A percentile compares a stretch with the other conserved stretches of the same genome.
Conservation (phyloP, 2,888 invertebrate genomes). For the Megalurothrips usitatus region DNA sequence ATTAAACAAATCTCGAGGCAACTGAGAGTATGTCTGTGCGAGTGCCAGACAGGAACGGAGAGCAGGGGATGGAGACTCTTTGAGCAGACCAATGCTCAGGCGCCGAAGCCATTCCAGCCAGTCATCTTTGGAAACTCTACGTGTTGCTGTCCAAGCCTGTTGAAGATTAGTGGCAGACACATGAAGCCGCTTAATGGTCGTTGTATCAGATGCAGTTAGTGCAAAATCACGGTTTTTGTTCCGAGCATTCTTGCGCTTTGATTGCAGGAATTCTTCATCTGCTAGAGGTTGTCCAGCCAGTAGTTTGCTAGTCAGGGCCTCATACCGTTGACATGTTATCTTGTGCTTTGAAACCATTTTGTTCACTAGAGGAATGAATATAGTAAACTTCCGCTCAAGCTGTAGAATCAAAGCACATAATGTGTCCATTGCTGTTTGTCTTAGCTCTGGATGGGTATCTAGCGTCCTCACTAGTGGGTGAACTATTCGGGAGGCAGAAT, state of each 20-base stretch:
- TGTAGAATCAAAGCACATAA: constrained; percentile 82
- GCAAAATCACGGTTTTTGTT: constrained; percentile 67
- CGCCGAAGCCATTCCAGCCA: constrained; percentile 97
- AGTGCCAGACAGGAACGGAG: constrained; percentile 86
- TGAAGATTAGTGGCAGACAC: constrained; percentile 81
- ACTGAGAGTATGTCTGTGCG: constrained; percentile 89
- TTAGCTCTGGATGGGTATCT: constrained; percentile 71
- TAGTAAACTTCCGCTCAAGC: constrained; percentile 82
- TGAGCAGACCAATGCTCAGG: constrained; percentile 86
- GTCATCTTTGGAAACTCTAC: constrained; percentile 93
- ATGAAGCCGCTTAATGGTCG: constrained; percentile 68
- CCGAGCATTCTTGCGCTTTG: constrained; percentile 58
- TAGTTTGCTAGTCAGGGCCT: constrained; percentile 68
- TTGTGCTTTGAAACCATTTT: constrained; percentile 75
- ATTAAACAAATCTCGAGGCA: constrained; percentile 95
- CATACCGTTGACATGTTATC: constrained; percentile 72
- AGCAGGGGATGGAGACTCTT: constrained; percentile 93
- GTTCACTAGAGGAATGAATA: constrained; percentile 88
- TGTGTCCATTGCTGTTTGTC: constrained; percentile 83
- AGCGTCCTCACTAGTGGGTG: constrained; percentile 81
- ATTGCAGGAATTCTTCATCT: constrained; percentile 68
- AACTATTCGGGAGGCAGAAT: constrained; percentile 87
- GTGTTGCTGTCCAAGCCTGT: constrained; percentile 85
- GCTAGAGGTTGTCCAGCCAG: constrained; percentile 61
- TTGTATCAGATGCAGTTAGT: constrained; percentile 60